Percentiles rank a stretch among this genome's conserved stretches.
Conservation (phyloP, 2,888 invertebrate species). For the Saturnia pavonia region DNA sequence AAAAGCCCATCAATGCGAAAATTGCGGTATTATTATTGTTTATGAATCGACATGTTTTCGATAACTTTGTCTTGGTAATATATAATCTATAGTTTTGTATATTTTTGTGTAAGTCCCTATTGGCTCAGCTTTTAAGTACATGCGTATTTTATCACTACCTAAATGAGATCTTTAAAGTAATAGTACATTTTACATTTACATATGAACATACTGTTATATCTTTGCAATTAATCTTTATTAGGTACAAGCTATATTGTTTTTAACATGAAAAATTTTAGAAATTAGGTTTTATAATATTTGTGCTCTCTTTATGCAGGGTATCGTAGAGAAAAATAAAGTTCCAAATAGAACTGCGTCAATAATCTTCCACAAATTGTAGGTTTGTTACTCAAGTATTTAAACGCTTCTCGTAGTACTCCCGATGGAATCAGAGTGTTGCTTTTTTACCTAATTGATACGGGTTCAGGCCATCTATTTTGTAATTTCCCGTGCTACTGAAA, state of each 20-base stretch:
- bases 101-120: background rate
- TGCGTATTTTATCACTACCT: background rate
- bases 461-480: too few relatives aligned
- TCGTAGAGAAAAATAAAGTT: background rate
- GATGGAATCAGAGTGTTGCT: too few relatives aligned
- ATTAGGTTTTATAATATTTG: background rate
- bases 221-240: slow-evolving; percentile 7
- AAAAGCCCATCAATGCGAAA: background rate
- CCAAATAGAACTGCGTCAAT: background rate
- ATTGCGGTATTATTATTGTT: background rate
- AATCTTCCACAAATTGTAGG: background rate
- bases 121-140: background rate
- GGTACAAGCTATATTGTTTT: background rate
- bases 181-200: background rate
- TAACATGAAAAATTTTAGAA: background rate
- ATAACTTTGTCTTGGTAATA: background rate
- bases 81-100: background rate
- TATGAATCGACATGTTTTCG: background rate
- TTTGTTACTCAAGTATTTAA: too few relatives aligned
- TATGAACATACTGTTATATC: background rate
- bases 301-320: background rate
- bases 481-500: too few relatives aligned
- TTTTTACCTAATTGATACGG: too few relatives aligned
- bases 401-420: too few relatives aligned
- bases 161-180: background rate